These are phyloP conservation scores for Manis javanica DNA, from an alignment of 2,797 vertebrate genomes.

Conservation along the genomic window DNA sequence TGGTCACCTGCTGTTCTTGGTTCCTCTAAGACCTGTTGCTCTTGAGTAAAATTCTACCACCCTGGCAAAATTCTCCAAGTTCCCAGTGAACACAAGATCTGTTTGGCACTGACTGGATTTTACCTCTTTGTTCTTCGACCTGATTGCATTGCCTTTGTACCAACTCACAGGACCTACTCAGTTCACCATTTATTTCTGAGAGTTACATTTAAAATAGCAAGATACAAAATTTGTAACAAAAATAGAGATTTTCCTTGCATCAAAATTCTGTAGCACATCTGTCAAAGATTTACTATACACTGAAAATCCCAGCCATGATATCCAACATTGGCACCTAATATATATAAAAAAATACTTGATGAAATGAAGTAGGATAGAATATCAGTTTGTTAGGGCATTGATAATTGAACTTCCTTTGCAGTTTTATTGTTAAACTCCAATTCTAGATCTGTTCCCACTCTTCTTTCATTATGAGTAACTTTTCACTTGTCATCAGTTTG, in stretches of 20 bases:
- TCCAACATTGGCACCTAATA: not conserved
- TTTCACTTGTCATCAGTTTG: constrained; percentile 47
- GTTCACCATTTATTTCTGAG: not conserved
- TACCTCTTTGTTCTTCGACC: not conserved
- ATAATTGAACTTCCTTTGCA: not conserved
- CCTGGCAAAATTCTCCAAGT: not conserved
- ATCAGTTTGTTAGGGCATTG: not conserved
- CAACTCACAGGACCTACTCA: not conserved
- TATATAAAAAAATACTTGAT: not conserved
- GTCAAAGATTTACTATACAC: not conserved
- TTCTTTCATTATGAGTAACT: constrained; percentile 39
- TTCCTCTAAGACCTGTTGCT: not conserved
- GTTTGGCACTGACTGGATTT: not conserved
- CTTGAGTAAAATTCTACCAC: not conserved
- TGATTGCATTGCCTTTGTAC: not conserved
- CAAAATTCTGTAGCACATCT: not conserved
- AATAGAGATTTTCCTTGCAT: constrained; percentile 1
- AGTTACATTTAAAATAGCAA: not conserved
- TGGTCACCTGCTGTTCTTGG: not conserved
- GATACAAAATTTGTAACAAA: constrained; percentile 25
- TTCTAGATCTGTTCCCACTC: not conserved
- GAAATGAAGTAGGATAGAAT: not conserved
- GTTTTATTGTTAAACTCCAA: not conserved
- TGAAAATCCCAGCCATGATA: not conserved
- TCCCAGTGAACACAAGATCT: not conserved